Base-by-base conservation (phyloP, 2,113 vertebrate species). In the Chlorodrepanis virens region DNA sequence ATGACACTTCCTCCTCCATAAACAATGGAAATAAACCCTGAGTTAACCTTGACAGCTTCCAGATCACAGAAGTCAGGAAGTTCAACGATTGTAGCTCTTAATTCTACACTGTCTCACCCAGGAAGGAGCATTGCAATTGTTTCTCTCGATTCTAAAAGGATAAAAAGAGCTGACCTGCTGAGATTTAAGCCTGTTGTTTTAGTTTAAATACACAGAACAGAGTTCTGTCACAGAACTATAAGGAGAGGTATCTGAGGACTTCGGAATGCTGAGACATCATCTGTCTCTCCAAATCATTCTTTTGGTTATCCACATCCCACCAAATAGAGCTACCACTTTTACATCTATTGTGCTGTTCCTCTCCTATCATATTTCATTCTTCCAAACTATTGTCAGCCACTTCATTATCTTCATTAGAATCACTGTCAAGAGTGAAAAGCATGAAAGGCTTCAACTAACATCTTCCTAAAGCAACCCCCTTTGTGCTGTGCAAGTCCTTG, bases 331-430 rank as follows among this genome's bases (percentile, higher is more conserved):
- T 74, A 52, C 63, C 68, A 83, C 75, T 96, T 90, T 47, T 68
- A 1, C 29, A 68, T 78, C 57, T 42, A 18, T 27, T 59, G 68
- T 89, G 76, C 52, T 90, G 61, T 52, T 77, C 76, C 60, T 65
- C 94, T 92, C 93, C 83, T 88, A 88, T 57, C 16, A 0, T 19
- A 80, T 94, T 94, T 89, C 69, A 57, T 79, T 79, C 81, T 90
- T 74, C 63, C 57, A 81, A 57, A 84, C 70, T 53, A 10, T 31
- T 81, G 94, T 97, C 83, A 94, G 49, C 63, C 75, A 59, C 40
- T 96, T 92, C 89, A 33, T 75, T 91, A 87, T 89, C 87, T 94
- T 97, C 88, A 78, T 94, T 91, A 90, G 70, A 94, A 94, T 90
- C 87, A 93, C 96, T 83, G 83, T 92, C 82, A 93, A 79, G 45